A percentile compares a stretch with the other conserved stretches of the same genome.
Conservation (phyloP, 2,113 vertebrate genomes). For the Notarius lentiginosus region DNA sequence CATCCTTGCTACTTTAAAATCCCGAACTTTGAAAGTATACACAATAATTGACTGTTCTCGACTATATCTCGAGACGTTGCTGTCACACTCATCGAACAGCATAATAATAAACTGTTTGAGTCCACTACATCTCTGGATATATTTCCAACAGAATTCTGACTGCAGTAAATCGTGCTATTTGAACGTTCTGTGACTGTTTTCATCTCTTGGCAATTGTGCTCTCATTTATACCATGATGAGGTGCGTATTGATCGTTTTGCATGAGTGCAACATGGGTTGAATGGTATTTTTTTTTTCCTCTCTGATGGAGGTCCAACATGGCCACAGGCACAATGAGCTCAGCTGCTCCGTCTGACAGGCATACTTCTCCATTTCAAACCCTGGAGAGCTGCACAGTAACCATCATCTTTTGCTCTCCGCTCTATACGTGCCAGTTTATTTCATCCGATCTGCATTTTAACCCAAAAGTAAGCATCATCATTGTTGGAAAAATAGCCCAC, state of each 20-base stretch:
- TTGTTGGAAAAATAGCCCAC: constrained; percentile 3
- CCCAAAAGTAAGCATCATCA: not conserved
- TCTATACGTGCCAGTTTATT: constrained; percentile 4
- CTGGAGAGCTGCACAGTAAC: constrained; percentile 42
- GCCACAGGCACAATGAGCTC: constrained; percentile 55
- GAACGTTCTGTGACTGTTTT: constrained; percentile 12
- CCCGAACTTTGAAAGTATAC: not conserved
- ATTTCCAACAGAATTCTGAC: not conserved
- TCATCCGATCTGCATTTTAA: constrained; percentile 20
- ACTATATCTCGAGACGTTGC: not conserved
- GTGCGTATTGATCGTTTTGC: constrained; percentile 46
- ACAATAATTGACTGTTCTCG: not conserved
- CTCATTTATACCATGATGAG: constrained; percentile 12
- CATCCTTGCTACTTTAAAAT: not conserved
- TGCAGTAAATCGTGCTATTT: constrained; percentile 9
- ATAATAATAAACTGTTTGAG: not conserved
- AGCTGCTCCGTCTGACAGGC: constrained; percentile 28
- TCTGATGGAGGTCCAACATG: constrained; percentile 61
- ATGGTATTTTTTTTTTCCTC: constrained; percentile 28
- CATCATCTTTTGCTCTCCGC: not conserved
- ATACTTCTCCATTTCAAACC: constrained; percentile 51
- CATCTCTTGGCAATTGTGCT: constrained; percentile 14
- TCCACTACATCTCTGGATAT: not conserved
- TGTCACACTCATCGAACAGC: not conserved
- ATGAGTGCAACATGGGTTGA: constrained; percentile 25